These are phyloP conservation scores for Hippasteria phrygiana DNA, from an alignment of 53 echinoderm and acorn worm genomes.

Conservation along the genomic window DNA sequence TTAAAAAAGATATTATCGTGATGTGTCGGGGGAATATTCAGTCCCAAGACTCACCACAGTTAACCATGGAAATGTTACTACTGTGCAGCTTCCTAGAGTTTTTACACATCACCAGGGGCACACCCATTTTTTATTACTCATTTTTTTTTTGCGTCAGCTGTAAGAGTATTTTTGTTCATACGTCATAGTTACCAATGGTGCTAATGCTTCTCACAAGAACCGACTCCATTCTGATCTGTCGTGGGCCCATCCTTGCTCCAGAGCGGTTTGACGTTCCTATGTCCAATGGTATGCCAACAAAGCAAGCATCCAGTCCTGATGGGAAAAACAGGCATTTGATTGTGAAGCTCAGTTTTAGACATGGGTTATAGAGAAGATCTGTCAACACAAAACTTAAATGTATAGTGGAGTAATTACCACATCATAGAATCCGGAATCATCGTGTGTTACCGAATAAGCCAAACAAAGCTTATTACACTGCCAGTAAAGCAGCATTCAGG, in stretches of 20 bases:
- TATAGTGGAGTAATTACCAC: too few relatives aligned
- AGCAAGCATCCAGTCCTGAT: conserved; percentile 89
- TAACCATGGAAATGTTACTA: too few relatives aligned
- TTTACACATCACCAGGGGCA: background rate
- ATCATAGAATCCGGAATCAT: too few relatives aligned
- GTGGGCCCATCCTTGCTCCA: conserved; percentile 72
- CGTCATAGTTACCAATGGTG: conserved; percentile 60
- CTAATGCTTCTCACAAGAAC: conserved; percentile 74
- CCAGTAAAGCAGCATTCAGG: too few relatives aligned
- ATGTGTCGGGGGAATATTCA: too few relatives aligned
- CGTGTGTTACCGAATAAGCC: background rate
- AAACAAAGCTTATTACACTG: too few relatives aligned
- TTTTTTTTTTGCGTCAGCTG: background rate
- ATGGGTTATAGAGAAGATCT: too few relatives aligned
- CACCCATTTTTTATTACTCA: background rate
- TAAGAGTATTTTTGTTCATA: background rate
- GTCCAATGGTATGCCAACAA: conserved; percentile 88
- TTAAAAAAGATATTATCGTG: too few relatives aligned
- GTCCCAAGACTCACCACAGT: too few relatives aligned
- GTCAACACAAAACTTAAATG: too few relatives aligned
- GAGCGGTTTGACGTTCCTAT: conserved; percentile 48
- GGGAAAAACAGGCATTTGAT: background rate
- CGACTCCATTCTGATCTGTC: conserved; percentile 89
- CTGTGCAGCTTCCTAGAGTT: too few relatives aligned
- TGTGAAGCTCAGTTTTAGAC: background rate